phyloP scores from a whole-genome alignment of 1,140 invertebrate genomes.

The Babylonia areolata region DNA sequence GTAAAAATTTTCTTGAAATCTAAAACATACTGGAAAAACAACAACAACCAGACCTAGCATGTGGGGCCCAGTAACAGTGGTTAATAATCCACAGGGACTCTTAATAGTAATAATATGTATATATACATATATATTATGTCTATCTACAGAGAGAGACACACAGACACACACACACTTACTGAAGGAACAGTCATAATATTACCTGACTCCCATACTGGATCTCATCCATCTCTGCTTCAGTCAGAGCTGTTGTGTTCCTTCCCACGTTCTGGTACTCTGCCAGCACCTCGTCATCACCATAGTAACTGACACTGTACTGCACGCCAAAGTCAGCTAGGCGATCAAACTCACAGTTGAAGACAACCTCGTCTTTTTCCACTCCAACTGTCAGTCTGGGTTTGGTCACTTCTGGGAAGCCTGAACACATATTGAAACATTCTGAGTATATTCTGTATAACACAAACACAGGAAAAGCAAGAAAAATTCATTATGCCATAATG shows the following conservation, averaged over 20 bases:
- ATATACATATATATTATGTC: not conserved
- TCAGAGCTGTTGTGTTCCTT: conserved; percentile 1
- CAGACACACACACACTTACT: no score
- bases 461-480: no score
- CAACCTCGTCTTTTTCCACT: conserved; percentile 30
- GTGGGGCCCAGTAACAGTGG: not conserved
- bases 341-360: conserved; percentile 48
- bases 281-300: conserved; percentile 36
- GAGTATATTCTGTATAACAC: no score
- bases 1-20: no score
- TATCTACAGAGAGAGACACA: no score
- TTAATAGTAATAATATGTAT: no score
- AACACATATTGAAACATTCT: conserved; percentile 19
- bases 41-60: no score
- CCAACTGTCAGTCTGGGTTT: conserved; percentile 25
- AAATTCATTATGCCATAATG: no score
- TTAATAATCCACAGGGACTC: not conserved
- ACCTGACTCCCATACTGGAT: conserved; percentile 32
- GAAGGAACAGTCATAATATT: no score
- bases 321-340: conserved; percentile 39
- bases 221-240: conserved; percentile 30
- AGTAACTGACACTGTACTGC: conserved; percentile 41
- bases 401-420: conserved; percentile 34
- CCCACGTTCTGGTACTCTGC: not conserved
- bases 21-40: not conserved